A percentile compares a stretch with the other conserved stretches of the same genome.
Conservation (phyloP, 2,113 vertebrate genomes). For the Sialia sialis region DNA sequence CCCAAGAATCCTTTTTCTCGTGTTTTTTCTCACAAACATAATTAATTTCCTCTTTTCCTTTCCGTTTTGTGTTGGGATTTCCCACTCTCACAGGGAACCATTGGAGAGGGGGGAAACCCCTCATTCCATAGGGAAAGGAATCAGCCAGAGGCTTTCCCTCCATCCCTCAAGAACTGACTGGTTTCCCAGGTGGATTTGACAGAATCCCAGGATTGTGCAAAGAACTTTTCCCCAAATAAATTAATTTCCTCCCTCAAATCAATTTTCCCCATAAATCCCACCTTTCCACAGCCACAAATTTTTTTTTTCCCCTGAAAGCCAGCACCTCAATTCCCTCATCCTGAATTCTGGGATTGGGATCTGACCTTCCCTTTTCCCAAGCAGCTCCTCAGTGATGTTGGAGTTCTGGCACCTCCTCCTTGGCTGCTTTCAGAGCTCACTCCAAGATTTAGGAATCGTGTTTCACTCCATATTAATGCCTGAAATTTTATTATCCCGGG, state of each 20-base stretch:
- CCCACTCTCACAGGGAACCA: not conserved
- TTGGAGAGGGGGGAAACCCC: rapidly evolving
- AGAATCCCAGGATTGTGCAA: rapidly evolving
- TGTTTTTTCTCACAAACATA: not conserved
- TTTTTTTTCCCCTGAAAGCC: not conserved
- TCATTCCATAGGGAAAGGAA: not conserved
- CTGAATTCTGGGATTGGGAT: rapidly evolving
- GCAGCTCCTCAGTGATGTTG: not conserved
- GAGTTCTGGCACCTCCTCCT: not conserved
- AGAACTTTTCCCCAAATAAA: not conserved
- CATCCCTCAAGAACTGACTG: not conserved
- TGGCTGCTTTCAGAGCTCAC: not conserved
- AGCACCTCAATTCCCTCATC: not conserved
- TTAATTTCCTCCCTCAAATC: not conserved
- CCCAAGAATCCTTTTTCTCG: not conserved
- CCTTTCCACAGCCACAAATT: not conserved
- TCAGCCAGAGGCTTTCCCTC: not conserved
- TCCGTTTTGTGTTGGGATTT: rapidly evolving
- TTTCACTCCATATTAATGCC: constrained; percentile 9
- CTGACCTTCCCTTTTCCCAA: not conserved
- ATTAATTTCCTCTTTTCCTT: not conserved
- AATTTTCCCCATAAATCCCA: not conserved
- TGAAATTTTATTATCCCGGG: not conserved
- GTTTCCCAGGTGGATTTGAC: not conserved
- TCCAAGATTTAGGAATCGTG: not conserved